Percentiles rank a stretch among this genome's conserved stretches.
Evolutionary conservation across 1,140 invertebrate species (phyloP).

Genomic region (Ladona fulva): DNA sequence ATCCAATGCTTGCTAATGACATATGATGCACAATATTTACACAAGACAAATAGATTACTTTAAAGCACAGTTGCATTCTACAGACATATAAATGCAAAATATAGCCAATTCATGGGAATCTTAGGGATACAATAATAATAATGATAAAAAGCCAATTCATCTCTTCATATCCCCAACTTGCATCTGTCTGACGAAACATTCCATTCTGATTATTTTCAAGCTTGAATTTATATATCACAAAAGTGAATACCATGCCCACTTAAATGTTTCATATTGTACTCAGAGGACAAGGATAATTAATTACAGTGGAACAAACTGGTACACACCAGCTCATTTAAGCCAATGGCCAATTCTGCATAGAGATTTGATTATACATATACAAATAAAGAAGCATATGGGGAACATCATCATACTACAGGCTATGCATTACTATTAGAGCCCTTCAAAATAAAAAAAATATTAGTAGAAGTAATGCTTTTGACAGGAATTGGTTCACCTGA

Average conservation of each 20-base stretch:
- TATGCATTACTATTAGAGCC: not conserved
- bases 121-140: not conserved
- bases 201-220: constrained; percentile 10
- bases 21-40: constrained; percentile 7
- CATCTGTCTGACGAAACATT: constrained; percentile 2
- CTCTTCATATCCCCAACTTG: constrained; percentile 4
- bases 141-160: not conserved
- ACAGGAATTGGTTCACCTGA: not conserved
- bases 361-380: not conserved
- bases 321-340: not conserved
- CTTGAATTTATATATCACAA: not conserved
- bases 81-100: not conserved
- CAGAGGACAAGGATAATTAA: not conserved
- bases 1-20: constrained; percentile 1
- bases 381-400: not conserved
- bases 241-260: not conserved
- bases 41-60: not conserved
- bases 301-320: not conserved
- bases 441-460: constrained; percentile 2
- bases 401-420: not conserved
- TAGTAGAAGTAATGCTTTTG: not conserved
- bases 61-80: not conserved
- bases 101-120: not conserved
- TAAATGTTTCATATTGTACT: not conserved
- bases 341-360: not conserved